Conservation (phyloP, 2,888 invertebrate species). For the Glaucopsyche alexis region DNA sequence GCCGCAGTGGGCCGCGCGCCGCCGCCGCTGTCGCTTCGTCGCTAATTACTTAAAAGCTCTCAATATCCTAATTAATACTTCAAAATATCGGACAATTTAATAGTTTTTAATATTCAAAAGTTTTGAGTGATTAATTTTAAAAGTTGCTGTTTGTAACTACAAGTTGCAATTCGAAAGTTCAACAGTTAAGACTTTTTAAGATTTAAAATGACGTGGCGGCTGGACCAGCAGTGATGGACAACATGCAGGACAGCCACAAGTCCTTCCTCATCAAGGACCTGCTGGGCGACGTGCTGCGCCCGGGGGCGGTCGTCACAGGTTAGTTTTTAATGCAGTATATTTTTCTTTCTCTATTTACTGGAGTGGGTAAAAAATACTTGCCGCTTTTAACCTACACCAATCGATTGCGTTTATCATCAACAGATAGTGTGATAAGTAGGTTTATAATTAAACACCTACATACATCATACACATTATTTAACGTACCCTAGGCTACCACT, state of each 20-base stretch:
- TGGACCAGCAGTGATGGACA: slow-evolving; percentile 48
- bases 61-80: slow-evolving; percentile 10
- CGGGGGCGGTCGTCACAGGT: slow-evolving; percentile 45
- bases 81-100: background rate
- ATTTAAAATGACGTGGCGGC: background rate
- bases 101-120: slow-evolving; percentile 1
- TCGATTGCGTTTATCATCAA: no score
- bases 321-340: slow-evolving; percentile 13
- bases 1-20: slow-evolving; percentile 73
- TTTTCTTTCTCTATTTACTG: background rate
- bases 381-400: no score
- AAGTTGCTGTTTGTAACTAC: no score
- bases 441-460: no score
- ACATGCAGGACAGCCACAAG: slow-evolving; percentile 84
- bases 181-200: background rate
- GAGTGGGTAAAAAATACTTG: no score
- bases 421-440: no score
- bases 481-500: no score
- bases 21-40: slow-evolving; percentile 44
- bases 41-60: background rate
- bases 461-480: no score
- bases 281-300: slow-evolving; percentile 85
- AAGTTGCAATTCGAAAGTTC: background rate
- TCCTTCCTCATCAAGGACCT: slow-evolving; percentile 92
- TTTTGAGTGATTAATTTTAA: background rate